A percentile compares a stretch with the other conserved stretches of the same genome.
Evolutionary conservation across 2,888 invertebrate species (phyloP).

Genomic region (Cheilosia scutellata): DNA sequence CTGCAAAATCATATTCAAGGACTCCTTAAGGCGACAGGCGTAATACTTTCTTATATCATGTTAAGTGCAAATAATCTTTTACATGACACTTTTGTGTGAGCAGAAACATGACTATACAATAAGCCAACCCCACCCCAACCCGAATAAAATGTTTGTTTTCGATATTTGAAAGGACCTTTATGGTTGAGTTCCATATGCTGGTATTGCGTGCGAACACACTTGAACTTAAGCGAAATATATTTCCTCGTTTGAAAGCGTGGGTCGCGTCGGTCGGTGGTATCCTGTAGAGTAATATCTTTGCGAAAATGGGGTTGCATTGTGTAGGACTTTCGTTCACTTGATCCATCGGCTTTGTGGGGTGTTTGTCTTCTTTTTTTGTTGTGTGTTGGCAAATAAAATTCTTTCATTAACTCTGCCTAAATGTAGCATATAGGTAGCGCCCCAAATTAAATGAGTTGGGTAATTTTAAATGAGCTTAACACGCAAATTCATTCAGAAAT

Average conservation of each 20-base stretch:
- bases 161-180: slow-evolving; percentile 23
- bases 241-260: slow-evolving; percentile 18
- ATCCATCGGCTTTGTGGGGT: slow-evolving; percentile 37
- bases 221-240: slow-evolving; percentile 1
- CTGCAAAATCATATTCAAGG: slow-evolving; percentile 4
- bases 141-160: slow-evolving; percentile 9
- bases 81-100: slow-evolving; percentile 17
- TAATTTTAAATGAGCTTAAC: slow-evolving; percentile 39
- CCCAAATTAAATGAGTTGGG: slow-evolving; percentile 39
- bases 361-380: not conserved
- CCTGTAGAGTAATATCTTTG: slow-evolving; percentile 1
- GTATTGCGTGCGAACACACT: slow-evolving; percentile 1
- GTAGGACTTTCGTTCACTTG: slow-evolving; percentile 26
- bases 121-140: slow-evolving; percentile 12
- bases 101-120: slow-evolving; percentile 1
- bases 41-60: slow-evolving; percentile 35
- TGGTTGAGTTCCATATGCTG: slow-evolving; percentile 20
- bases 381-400: slow-evolving; percentile 6
- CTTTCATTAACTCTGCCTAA: not conserved
- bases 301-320: slow-evolving; percentile 5
- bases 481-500: slow-evolving; percentile 34
- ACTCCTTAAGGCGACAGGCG: too few relatives aligned
- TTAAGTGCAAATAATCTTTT: slow-evolving; percentile 53
- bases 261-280: not conserved
- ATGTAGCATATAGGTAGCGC: not conserved